phyloP scores from a whole-genome alignment of 2,797 vertebrate species.

The Saxicola maurus region DNA sequence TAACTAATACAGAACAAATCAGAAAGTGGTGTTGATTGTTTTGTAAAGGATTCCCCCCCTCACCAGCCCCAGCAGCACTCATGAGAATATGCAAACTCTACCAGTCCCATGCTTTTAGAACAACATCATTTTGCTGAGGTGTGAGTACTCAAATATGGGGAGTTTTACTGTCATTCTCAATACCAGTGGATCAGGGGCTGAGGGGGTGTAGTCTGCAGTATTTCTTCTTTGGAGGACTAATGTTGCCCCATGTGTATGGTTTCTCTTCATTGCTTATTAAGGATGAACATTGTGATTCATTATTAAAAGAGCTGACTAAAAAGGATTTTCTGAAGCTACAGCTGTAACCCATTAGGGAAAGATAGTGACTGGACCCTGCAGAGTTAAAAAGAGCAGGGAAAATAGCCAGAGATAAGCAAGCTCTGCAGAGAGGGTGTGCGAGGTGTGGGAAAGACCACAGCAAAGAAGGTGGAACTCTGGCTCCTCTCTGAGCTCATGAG shows the following conservation, averaged over 20 bases:
- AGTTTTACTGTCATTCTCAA: not conserved
- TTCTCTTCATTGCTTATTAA: not conserved
- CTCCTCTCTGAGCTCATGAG: not conserved
- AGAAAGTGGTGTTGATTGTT: not conserved
- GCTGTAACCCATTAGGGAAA: not conserved
- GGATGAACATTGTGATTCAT: not conserved
- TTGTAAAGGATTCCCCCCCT: not conserved
- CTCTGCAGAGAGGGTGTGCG: not conserved
- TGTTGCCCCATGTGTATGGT: not conserved
- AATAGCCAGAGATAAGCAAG: not conserved
- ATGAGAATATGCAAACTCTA: not conserved
- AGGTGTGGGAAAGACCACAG: not conserved
- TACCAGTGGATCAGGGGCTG: too few species aligned
- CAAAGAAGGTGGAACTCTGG: not conserved
- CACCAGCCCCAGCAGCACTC: not conserved
- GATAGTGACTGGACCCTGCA: not conserved
- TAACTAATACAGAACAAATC: not conserved
- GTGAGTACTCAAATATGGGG: not conserved
- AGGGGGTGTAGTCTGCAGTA: rapidly evolving
- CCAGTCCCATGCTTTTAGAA: not conserved
- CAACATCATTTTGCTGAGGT: not conserved
- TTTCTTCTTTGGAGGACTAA: not conserved
- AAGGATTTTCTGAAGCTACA: not conserved
- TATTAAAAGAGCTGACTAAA: not conserved
- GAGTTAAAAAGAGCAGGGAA: not conserved